Conservation (phyloP, 2,113 vertebrate genomes). For the Menidia beryllina region DNA sequence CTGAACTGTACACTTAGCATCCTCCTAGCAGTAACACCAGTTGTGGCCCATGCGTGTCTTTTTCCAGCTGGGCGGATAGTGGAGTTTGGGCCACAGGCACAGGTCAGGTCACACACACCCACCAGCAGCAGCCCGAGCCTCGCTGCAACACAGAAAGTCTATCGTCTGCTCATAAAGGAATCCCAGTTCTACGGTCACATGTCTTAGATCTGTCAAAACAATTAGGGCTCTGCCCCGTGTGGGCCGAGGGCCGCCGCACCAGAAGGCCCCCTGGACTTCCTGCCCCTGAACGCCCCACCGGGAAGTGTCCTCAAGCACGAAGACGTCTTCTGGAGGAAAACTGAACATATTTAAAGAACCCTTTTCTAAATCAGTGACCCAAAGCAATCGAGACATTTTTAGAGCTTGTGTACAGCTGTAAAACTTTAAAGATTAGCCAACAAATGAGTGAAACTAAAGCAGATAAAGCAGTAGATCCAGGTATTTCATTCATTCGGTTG, state of each 20-base stretch:
- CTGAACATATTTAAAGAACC: not conserved
- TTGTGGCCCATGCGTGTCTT: slow-evolving; percentile 18
- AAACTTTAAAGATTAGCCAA: not conserved
- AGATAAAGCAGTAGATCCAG: not conserved
- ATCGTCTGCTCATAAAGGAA: slow-evolving; percentile 68
- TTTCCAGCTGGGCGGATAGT: slow-evolving; percentile 23
- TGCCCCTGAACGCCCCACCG: slow-evolving; percentile 22
- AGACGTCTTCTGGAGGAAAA: not conserved
- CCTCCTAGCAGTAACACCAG: too few species aligned
- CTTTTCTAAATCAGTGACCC: not conserved
- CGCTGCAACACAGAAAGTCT: slow-evolving; percentile 69
- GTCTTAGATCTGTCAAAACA: slow-evolving; percentile 71
- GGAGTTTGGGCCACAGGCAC: slow-evolving; percentile 36
- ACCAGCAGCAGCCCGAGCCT: slow-evolving; percentile 44
- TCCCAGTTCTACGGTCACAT: slow-evolving; percentile 74
- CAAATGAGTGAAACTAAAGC: not conserved
- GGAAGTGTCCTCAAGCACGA: slow-evolving; percentile 4
- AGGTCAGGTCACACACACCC: slow-evolving; percentile 71
- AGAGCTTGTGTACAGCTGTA: too few species aligned
- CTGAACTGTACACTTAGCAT: too few species aligned
- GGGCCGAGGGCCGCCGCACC: slow-evolving; percentile 45
- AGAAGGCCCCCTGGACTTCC: slow-evolving; percentile 42
- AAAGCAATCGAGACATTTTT: not conserved
- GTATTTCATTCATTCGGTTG: not conserved
- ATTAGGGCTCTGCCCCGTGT: slow-evolving; percentile 49